Percentiles rank a stretch among this genome's conserved stretches.
Conservation (phyloP, 2,888 invertebrate species). For the Geotrupes spiniger region DNA sequence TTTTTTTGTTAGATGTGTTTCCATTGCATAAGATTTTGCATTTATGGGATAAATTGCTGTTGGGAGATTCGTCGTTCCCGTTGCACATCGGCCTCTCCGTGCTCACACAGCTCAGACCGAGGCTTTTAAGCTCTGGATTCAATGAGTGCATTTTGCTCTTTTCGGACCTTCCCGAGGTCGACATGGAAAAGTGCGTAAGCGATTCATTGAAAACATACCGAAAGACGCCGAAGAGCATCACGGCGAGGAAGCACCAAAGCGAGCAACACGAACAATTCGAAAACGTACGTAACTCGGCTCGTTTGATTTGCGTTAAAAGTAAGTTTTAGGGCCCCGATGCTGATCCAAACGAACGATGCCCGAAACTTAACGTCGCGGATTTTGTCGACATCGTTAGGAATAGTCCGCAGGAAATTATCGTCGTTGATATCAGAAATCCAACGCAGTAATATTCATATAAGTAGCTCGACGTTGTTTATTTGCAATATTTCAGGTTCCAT, state of each 20-base stretch:
- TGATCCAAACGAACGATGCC: slow-evolving; percentile 69
- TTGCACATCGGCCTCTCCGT: slow-evolving; percentile 93
- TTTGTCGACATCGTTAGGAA: slow-evolving; percentile 70
- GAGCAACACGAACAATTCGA: slow-evolving; percentile 25
- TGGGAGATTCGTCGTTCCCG: slow-evolving; percentile 91
- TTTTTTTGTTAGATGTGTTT: slow-evolving; percentile 96
- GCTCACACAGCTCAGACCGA: slow-evolving; percentile 79
- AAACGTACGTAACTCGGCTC: slow-evolving; percentile 16
- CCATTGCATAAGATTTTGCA: slow-evolving; percentile 97
- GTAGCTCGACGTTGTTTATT: background rate
- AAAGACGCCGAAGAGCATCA: slow-evolving; percentile 83
- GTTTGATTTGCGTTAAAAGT: background rate
- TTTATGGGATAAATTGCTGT: slow-evolving; percentile 93
- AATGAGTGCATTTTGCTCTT: slow-evolving; percentile 98
- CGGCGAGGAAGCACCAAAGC: slow-evolving; percentile 75
- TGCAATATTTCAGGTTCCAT: slow-evolving; percentile 59
- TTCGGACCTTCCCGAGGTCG: slow-evolving; percentile 97
- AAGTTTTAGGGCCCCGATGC: slow-evolving; percentile 65
- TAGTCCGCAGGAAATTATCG: slow-evolving; percentile 54
- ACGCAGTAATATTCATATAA: slow-evolving; percentile 55
- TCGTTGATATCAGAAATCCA: slow-evolving; percentile 68
- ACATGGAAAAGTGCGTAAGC: slow-evolving; percentile 88
- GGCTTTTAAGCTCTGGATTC: slow-evolving; percentile 86
- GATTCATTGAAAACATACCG: slow-evolving; percentile 84
- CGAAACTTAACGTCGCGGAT: slow-evolving; percentile 83